Conservation (phyloP, 92 coral and sea anemone species). For the Meandrina meandrites region DNA sequence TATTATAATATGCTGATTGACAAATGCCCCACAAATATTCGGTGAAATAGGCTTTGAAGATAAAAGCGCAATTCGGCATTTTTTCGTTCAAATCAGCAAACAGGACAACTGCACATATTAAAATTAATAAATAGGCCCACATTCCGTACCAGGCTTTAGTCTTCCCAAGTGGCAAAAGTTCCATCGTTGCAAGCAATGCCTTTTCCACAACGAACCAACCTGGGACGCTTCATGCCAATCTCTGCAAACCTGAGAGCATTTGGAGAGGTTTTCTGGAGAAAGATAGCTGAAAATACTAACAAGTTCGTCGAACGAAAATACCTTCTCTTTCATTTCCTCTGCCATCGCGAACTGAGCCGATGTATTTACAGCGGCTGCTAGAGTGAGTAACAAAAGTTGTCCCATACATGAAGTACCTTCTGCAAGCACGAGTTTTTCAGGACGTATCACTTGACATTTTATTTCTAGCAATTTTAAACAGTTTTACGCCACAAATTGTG, state of each 20-base stretch:
- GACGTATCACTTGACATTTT: too few species aligned
- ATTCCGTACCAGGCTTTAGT: slow-evolving; percentile 62
- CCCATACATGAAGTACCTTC: background rate
- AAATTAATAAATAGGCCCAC: background rate
- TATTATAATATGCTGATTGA: too few species aligned
- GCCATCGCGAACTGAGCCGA: slow-evolving; percentile 52
- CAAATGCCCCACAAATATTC: too few species aligned
- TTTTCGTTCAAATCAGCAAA: background rate
- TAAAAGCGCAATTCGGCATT: background rate
- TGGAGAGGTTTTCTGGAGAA: slow-evolving; percentile 64
- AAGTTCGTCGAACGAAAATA: slow-evolving; percentile 71
- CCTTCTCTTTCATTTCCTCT: slow-evolving; percentile 35
- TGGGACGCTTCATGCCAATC: slow-evolving; percentile 80
- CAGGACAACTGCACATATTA: background rate
- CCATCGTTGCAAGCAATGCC: slow-evolving; percentile 83
- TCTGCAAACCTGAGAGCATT: slow-evolving; percentile 73
- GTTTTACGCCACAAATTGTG: background rate
- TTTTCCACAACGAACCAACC: slow-evolving; percentile 80
- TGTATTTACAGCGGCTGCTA: slow-evolving; percentile 53
- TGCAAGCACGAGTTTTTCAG: background rate
- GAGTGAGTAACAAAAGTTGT: background rate
- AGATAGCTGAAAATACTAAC: slow-evolving; percentile 74
- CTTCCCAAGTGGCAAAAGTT: slow-evolving; percentile 74
- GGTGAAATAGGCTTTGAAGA: too few species aligned
- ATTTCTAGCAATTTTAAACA: background rate